Evolutionary conservation across 2,113 vertebrate genomes (phyloP).

Genomic region (Coturnix japonica): DNA sequence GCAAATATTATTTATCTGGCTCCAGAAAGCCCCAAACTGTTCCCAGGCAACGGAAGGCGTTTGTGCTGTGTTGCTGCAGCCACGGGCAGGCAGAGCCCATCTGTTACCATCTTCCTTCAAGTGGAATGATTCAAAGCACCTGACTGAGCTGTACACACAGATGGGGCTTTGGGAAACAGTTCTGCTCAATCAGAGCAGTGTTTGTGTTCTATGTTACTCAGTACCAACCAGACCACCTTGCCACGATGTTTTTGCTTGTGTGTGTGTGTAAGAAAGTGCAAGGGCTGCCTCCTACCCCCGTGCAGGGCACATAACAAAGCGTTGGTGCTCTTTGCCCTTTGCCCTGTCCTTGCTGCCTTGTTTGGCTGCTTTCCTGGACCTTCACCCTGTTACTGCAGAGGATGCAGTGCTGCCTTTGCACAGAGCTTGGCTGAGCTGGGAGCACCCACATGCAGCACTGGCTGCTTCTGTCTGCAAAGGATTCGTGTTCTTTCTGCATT

Average conservation of each 20-base stretch:
- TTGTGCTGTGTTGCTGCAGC: background rate
- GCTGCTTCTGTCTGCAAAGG: background rate
- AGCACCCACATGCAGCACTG: background rate
- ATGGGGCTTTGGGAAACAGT: background rate
- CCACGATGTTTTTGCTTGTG: background rate
- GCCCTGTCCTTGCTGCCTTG: background rate
- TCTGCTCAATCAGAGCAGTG: background rate
- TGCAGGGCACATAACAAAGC: background rate
- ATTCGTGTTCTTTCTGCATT: background rate
- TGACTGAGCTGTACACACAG: background rate
- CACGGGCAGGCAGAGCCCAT: background rate
- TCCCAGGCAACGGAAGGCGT: background rate
- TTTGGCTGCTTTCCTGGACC: background rate
- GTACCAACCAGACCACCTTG: rapidly evolving
- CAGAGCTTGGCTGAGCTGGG: background rate
- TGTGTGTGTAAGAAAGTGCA: rapidly evolving
- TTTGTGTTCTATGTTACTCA: rapidly evolving
- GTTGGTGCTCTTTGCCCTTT: background rate
- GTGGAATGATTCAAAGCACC: background rate
- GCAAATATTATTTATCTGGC: background rate
- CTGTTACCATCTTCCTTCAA: background rate
- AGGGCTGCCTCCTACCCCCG: background rate
- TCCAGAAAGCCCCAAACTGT: background rate
- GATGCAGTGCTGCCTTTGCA: background rate
- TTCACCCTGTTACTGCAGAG: background rate